Base-by-base conservation (phyloP, 2,113 vertebrate genomes). In the Cebidichthys violaceus region DNA sequence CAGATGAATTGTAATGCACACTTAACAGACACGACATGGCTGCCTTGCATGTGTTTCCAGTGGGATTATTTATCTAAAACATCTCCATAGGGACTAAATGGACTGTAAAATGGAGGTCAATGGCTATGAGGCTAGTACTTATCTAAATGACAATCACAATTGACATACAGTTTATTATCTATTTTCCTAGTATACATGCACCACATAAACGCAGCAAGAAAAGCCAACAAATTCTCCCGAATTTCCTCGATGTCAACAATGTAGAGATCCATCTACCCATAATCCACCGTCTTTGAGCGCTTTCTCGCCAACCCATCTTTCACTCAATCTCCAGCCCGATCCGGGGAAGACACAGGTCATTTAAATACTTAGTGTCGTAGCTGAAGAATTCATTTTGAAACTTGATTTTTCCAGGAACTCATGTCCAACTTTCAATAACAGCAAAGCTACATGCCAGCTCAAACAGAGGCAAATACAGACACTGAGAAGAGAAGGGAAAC, bases 1-100 rank as follows among this genome's bases (percentile, higher is more conserved):
- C 86, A 89, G 77, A 91, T 79, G 70, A 85, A 93, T 90, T 87
- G 85, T 62, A 92, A 84, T 77, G 82, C 83, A 79, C 55, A 80
- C 82, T 85, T 82, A 85, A 90, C 69, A 88, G 78, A 87, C 66
- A 86, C 71, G 77, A 72, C 77, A 79, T 37, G 76, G 29, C 72
- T 89, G 88, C 70, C 69, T 75, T 79, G 60, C 70, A 39, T 76
- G 84, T 52, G 86, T 83, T 76, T 87, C 73, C 70, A 84, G 52
- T 72, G 47, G 77, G 82, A 86, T 87, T 84, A 81, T 89, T 90
- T 75, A 72, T 67, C 76, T 85, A 77, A 82, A 84, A 61, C 65
- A 74, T 83, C 85, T 85, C 76, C 64, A 77, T 43, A 57, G 75
- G 61, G 64, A 87, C 62, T 82, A 73, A 82, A 92, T 75, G 71